Base-by-base conservation (phyloP, 2,113 vertebrate genomes). In the Lutjanus erythropterus region DNA sequence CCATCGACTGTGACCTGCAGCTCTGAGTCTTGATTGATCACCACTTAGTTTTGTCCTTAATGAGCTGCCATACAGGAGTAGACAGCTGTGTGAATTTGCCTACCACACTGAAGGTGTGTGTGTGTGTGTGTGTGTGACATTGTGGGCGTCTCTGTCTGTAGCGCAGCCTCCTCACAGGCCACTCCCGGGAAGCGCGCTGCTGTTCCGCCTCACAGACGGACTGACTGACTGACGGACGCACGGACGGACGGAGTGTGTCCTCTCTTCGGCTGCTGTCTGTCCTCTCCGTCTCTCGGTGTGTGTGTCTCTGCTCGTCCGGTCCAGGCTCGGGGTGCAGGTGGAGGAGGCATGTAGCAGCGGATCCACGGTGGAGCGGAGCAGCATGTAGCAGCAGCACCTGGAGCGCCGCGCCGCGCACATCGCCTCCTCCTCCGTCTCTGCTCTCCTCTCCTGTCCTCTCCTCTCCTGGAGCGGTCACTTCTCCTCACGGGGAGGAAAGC, bases 121-220 rank as follows among this genome's bases (percentile, higher is more conserved):
- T 52, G 62, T 61, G 64, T 53, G 79, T 39, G 58, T 50, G 59
- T 10, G 66, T 16, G 73, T 49, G 68, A 16, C 31, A 35, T 27
- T 67, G 81, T 79, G 86, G 87, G 88, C 86, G 91, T 81, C 61
- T 81, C 89, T 53, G 84, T 74, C 56, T 70, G 74, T 47, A 79
- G 83, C 80, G 75, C 90, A 87, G 86, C 87, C 66, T 71, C 19
- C 77, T 86, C 60, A 14, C 85, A 91, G 91, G 89, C 93, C 91
- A 92, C 95, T 91, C 95, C 95, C 94, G 90, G 94, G 71, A 91
- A 94, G 95, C 92, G 92, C 71, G 78, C 88, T 75, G 75, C 89
- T 78, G 94, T 37, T 84, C 72, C 78, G 47, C 72, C 64, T 11
- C 69, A 37, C 71, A 39, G 62, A 79, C 80, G 15, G 66, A 75